A percentile compares a stretch with the other conserved stretches of the same genome.
These are phyloP conservation scores for Holcopasites calliopsidis DNA, from an alignment of 1,140 invertebrate species.

Conservation along the genomic window DNA sequence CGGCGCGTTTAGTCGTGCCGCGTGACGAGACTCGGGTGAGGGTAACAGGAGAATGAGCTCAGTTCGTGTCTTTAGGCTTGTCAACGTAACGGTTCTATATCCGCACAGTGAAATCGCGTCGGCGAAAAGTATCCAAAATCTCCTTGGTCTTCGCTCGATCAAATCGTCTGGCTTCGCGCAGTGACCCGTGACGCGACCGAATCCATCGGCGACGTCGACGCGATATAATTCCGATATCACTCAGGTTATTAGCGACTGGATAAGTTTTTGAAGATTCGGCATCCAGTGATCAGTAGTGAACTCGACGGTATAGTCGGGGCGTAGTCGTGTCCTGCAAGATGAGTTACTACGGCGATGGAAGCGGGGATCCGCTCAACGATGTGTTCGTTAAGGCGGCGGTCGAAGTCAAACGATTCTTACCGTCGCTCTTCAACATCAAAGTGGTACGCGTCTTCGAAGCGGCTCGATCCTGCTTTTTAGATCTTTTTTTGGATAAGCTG, in stretches of 20 bases:
- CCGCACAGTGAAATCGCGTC: not conserved
- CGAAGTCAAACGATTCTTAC: slow-evolving; percentile 76
- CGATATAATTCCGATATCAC: not conserved
- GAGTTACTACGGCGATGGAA: slow-evolving; percentile 40
- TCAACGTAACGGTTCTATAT: slow-evolving; percentile 39
- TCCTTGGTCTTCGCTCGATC: not conserved
- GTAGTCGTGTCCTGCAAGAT: slow-evolving; percentile 38
- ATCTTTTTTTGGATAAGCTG: not conserved
- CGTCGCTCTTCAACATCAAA: slow-evolving; percentile 79
- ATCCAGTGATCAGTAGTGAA: slow-evolving; percentile 6
- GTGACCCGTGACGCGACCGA: not conserved
- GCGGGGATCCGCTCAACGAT: slow-evolving; percentile 60
- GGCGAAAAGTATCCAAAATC: not conserved
- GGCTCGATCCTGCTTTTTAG: not conserved
- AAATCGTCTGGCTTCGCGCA: not conserved
- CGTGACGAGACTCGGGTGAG: slow-evolving; percentile 41
- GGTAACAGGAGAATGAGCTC: slow-evolving; percentile 31
- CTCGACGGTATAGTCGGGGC: not conserved
- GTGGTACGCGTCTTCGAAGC: slow-evolving; percentile 71
- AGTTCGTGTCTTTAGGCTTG: slow-evolving; percentile 31
- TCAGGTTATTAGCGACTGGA: not conserved
- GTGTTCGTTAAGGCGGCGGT: slow-evolving; percentile 74
- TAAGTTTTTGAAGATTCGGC: not conserved
- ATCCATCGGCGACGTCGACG: not conserved
- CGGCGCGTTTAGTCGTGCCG: not conserved